phyloP scores from a whole-genome alignment of 2,888 invertebrate genomes.

The Pammene aurita region DNA sequence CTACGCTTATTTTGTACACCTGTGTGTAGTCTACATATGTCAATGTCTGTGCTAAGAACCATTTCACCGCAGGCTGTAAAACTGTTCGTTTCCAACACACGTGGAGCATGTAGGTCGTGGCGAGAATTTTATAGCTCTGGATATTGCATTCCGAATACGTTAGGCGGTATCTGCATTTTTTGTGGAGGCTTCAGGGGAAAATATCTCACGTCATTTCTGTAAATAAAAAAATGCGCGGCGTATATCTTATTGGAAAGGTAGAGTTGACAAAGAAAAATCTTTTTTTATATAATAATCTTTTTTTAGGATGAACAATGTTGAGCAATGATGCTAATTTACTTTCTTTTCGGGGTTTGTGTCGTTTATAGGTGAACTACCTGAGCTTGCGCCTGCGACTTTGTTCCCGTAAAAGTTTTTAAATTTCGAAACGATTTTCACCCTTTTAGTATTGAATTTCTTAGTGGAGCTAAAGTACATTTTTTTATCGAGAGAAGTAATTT shows the following conservation, averaged over 20 bases:
- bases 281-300: background rate
- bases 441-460: too few species aligned
- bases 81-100: constrained; percentile 13
- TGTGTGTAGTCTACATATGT: too few species aligned
- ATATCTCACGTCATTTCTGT: background rate
- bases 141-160: constrained; percentile 16
- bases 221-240: background rate
- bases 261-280: background rate
- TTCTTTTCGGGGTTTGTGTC: too few species aligned
- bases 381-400: too few species aligned
- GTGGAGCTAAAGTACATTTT: too few species aligned
- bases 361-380: too few species aligned
- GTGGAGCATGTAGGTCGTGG: background rate
- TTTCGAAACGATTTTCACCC: too few species aligned
- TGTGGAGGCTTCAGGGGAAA: background rate
- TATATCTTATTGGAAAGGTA: background rate
- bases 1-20: too few species aligned
- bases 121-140: constrained; percentile 1
- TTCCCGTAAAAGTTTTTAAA: too few species aligned
- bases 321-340: too few species aligned
- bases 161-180: constrained; percentile 3
- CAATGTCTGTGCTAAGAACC: constrained; percentile 7
- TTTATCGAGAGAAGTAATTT: too few species aligned
- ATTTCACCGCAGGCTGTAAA: constrained; percentile 15
- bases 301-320: too few species aligned